These are phyloP conservation scores for Hesperophylax magnus DNA, from an alignment of 1,140 invertebrate genomes.

Conservation along the genomic window DNA sequence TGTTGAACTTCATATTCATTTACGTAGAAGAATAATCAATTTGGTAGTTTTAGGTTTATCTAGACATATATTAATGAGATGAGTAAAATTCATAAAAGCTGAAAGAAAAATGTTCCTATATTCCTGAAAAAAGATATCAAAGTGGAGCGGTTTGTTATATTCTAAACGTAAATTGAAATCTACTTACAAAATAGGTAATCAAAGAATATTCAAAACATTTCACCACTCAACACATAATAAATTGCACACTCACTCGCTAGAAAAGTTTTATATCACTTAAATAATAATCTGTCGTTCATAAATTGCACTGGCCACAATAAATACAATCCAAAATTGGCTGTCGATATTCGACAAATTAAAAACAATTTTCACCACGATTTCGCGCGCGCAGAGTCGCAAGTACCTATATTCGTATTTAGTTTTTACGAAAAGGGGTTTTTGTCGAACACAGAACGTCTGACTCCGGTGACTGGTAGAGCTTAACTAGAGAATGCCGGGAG, in stretches of 20 bases:
- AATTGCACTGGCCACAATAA: background rate
- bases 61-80: too few relatives aligned
- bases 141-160: too few relatives aligned
- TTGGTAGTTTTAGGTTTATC: too few relatives aligned
- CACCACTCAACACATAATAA: too few relatives aligned
- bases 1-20: too few relatives aligned
- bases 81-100: too few relatives aligned
- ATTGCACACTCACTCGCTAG: background rate
- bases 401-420: background rate
- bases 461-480: background rate
- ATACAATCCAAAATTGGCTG: background rate
- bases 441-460: background rate
- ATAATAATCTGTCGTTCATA: background rate
- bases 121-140: too few relatives aligned
- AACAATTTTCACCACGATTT: background rate
- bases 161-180: too few relatives aligned
- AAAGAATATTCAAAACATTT: too few relatives aligned
- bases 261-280: background rate
- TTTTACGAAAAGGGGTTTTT: background rate
- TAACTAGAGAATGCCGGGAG: slow-evolving; percentile 15
- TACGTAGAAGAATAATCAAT: too few relatives aligned
- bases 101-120: too few relatives aligned
- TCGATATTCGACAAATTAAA: background rate
- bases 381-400: background rate
- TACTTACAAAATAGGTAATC: too few relatives aligned